Evolutionary conservation across 92 coral and sea anemone genomes (phyloP).

Genomic region (Porites evermanni): DNA sequence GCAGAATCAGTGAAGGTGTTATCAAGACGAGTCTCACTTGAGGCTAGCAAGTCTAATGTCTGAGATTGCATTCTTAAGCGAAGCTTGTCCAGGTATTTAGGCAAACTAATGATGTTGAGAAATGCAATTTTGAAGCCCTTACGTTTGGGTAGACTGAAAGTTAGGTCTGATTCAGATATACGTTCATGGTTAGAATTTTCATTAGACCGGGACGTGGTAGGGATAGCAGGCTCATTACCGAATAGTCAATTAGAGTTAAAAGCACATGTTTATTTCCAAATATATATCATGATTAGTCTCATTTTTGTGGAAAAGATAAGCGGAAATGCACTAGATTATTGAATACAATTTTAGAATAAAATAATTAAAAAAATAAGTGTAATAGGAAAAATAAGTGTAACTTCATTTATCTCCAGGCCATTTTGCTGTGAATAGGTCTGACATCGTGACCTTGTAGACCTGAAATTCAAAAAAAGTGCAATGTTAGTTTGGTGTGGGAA

Average conservation of each 20-base stretch:
- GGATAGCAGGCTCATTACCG: constrained; percentile 27
- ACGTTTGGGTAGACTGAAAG: constrained; percentile 31
- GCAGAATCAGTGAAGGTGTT: constrained; percentile 52
- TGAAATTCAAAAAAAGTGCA: constrained; percentile 8
- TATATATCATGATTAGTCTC: too few species aligned
- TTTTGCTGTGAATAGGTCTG: background rate
- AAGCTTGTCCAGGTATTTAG: constrained; percentile 53
- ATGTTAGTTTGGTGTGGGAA: background rate
- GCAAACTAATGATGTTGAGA: constrained; percentile 32
- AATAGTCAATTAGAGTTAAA: constrained; percentile 17
- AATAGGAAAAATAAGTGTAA: too few species aligned
- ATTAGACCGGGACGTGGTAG: constrained; percentile 29
- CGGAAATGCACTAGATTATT: too few species aligned
- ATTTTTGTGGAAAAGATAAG: too few species aligned
- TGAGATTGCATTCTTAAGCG: too few species aligned
- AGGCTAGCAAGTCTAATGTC: constrained; percentile 25
- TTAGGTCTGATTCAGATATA: constrained; percentile 24
- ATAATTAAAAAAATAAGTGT: too few species aligned
- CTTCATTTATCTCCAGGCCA: constrained; percentile 16
- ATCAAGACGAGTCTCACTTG: constrained; percentile 59
- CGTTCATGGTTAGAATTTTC: constrained; percentile 9
- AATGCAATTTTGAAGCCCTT: constrained; percentile 22
- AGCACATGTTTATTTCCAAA: too few species aligned
- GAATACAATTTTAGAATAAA: too few species aligned
- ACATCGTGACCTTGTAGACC: constrained; percentile 31